phyloP scores from a whole-genome alignment of 2,888 invertebrate genomes.

The Apocheima hispidaria region DNA sequence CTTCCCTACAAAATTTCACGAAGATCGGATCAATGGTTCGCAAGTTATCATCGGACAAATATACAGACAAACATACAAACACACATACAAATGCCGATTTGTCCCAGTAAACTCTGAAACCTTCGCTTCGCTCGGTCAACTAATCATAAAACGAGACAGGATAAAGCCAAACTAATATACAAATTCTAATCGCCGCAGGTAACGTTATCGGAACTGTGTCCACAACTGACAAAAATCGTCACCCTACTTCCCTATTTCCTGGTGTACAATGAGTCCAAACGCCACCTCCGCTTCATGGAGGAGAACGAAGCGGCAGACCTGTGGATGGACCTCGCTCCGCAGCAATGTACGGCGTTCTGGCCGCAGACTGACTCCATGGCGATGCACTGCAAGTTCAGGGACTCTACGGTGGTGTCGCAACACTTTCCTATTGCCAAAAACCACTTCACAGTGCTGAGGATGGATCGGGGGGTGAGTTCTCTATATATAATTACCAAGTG shows the following conservation, averaged over 20 bases:
- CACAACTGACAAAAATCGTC: constrained; percentile 91
- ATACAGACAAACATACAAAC: too few species aligned
- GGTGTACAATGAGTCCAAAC: constrained; percentile 90
- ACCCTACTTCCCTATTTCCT: constrained; percentile 93
- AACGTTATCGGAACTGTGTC: constrained; percentile 89
- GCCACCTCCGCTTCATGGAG: constrained; percentile 90
- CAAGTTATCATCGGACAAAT: too few species aligned
- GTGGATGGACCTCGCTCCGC: constrained; percentile 91
- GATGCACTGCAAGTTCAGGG: constrained; percentile 92
- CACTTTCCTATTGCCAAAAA: constrained; percentile 90
- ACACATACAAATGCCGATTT: too few species aligned
- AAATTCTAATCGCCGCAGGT: constrained; percentile 66
- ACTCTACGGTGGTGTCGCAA: constrained; percentile 91
- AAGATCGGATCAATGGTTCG: too few species aligned
- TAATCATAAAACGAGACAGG: too few species aligned
- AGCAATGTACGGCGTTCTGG: constrained; percentile 92
- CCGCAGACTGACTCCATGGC: constrained; percentile 93
- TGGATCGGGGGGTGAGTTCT: constrained; percentile 91
- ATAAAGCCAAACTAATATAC: too few species aligned
- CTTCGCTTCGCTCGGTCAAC: too few species aligned
- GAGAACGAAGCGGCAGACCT: constrained; percentile 94
- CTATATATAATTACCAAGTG: not conserved
- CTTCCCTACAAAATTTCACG: too few species aligned
- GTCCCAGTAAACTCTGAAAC: too few species aligned
- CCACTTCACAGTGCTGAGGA: constrained; percentile 91